Base-by-base conservation (phyloP, 1,140 invertebrate genomes). In the fruit fly (Drosophila melanogaster) region DNA sequence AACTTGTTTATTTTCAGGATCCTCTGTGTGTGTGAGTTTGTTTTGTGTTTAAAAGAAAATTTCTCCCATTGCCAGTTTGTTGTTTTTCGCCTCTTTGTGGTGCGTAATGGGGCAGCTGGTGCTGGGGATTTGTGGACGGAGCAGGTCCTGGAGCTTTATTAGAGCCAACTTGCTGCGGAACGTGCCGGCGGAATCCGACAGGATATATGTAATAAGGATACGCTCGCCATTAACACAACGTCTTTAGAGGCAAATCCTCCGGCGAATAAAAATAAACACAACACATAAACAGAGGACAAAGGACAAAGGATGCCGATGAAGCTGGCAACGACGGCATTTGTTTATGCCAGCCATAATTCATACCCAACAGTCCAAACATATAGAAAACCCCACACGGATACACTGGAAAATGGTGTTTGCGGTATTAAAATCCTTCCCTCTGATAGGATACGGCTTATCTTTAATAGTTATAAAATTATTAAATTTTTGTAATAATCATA, bases 341-440 rank as follows among this genome's bases (percentile, higher is more conserved):
- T 55, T 51, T 77, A 61, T 76, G 55, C 47, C 70, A 73, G 81
- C 72, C 69, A 86, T 85, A 85, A 81, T 81, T 85, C 69, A 86
- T 77, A 73, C 43, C 54, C 24, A 81, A 57, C 33, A 61, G 41
- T 10, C 56, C 46, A 61, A 73, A 51, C 44, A 17, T 49, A 47
- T 66, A 64, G 26, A 54, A 66, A 17, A 64, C 54, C 53, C 59
- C 61, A 77, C 55, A 53, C 24, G 41, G 54, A 7, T n/a, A 4
- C 58, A 65, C 22, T 7, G 5, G 11, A 6, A 37, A 11, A 61
- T n/a, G 22, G 14, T 22, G 14, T 1, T 38, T n/a, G 14, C 5
- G 38, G 8, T 40, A 8, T 40, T 40, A 40, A 40, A 40, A 40
- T 40, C 38, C 7, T 8, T 15, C 6, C 26, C 0, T 7, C 6